Evolutionary conservation across 2,113 vertebrate genomes (phyloP).

Genomic region (Ammodramus savannarum): DNA sequence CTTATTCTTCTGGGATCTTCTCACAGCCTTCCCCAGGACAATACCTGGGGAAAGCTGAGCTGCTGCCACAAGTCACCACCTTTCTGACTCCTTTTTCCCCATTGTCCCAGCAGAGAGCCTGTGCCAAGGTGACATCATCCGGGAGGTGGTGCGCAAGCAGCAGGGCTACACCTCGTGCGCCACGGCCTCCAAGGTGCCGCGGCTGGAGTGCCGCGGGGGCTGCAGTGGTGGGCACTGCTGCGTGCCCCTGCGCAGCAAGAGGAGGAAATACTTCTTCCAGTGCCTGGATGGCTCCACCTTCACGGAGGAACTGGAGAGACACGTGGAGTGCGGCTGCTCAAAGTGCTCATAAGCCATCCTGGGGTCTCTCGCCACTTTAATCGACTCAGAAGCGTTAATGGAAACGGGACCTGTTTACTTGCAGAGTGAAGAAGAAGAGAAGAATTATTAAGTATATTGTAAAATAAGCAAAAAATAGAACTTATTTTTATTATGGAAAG

Average conservation of each 20-base stretch:
- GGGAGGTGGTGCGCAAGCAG: conserved; percentile 87
- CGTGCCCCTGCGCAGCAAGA: conserved; percentile 83
- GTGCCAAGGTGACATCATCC: conserved; percentile 86
- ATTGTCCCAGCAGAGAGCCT: conserved; percentile 73
- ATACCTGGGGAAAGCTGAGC: too few relatives aligned
- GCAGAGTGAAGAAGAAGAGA: conserved; percentile 77
- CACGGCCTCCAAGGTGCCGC: conserved; percentile 81
- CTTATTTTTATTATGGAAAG: conserved; percentile 99
- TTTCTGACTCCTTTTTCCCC: not conserved
- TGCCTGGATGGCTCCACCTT: conserved; percentile 89
- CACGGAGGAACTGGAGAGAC: conserved; percentile 90
- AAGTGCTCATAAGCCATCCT: conserved; percentile 75
- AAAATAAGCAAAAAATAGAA: conserved; percentile 99
- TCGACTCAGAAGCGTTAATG: conserved; percentile 35
- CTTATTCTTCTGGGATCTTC: too few relatives aligned
- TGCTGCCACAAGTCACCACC: too few relatives aligned
- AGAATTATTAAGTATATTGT: conserved; percentile 98
- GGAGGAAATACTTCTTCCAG: conserved; percentile 90
- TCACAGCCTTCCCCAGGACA: too few relatives aligned
- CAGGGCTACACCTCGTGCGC: conserved; percentile 83
- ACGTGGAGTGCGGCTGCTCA: conserved; percentile 90
- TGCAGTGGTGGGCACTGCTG: conserved; percentile 87
- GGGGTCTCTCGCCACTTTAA: conserved; percentile 52
- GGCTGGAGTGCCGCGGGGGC: conserved; percentile 82
- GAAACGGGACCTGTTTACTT: conserved; percentile 70